Evolutionary conservation across 2,797 vertebrate species (phyloP), one percentile per base, ranked within the genome.

Genomic region (Aselliscus stoliczkanus): DNA sequence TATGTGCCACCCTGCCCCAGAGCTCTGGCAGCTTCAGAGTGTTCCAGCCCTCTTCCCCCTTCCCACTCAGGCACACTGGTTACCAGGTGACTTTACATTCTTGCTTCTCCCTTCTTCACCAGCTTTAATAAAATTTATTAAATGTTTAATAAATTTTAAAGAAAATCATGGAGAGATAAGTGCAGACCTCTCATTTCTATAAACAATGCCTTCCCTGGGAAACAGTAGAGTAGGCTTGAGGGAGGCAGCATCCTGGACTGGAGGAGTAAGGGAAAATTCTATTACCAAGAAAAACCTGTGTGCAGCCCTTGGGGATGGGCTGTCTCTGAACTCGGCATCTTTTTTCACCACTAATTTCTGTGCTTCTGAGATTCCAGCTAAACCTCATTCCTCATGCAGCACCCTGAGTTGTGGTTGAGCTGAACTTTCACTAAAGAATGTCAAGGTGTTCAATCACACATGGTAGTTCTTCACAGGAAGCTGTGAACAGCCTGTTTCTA

Each of bases 401-500:
- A 3, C 92, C 91, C 86, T n/a, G 73, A 77, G 65, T 42, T 3
- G 18, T 11, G 75, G 29, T 39, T 93, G 88, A 92, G 11, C 3
- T 75, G 79, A 94, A 87, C 86, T 89, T 84, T 64, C 12, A 15
- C 90, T 85, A 18, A 94, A 86, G 73, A 62, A 90, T 82, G 80
- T 94, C 95, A 90, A 94, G 88, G 76, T 67, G 73, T 95, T 96
- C 96, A 80, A 89, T 92, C 85, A 93, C 6, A 50, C 34, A 37
- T 13, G 10, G 60, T 13, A 3, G 15, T 18, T 75, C 81, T 73
- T 80, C 60, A 80, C 73, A 29, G 89, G 58, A 56, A 84, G 50
- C 90, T 0, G 0, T 7, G 79, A n/a, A 9, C 4, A 2, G 39
- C 64, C 37, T 4, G 11, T 88, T n/a, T 52, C 82, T 17, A 42